Base-by-base conservation (phyloP, 1,140 invertebrate species). In the Macrobrachium nipponense region DNA sequence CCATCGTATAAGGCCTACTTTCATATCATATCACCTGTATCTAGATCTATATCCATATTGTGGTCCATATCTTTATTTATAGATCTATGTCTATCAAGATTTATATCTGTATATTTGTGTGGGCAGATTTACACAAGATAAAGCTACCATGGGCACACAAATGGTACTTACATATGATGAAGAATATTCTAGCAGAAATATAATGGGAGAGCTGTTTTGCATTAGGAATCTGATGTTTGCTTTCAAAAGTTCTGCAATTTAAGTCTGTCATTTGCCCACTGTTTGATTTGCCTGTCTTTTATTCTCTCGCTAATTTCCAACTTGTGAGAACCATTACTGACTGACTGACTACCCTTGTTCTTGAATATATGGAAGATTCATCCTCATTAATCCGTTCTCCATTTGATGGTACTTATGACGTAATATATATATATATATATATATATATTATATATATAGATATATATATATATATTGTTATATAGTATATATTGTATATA, bases 401-500 rank as follows among this genome's bases (percentile, higher is more conserved):
- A 44, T 76, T 58, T 76, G 5, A 18, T 58, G 10, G 7, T 5
- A 62, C 10, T 5, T 58, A 58, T 58, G 8, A 78, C 15, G 60
- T 10, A 78, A 78, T 17, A 78, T 17, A 78, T 3, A 78, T 17
- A 78, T 10, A 60, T 59, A 59, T 59, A 78, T 59, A 78, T 8
- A 78, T 17, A 66, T 3, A 78, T 59, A 60, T 59, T 10, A 78
- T 17, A 59, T 17, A 51, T 77, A 51, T 77, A 77, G 2, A 77
- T 77, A 51, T 58, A 77, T 77, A 77, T 77, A 23, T 72, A 23
- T 72, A 23, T 72, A 23, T n/a, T n/a, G n/a, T n/a, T 72, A 23
- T 72, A 18, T 72, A 5, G 2, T 15, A 12, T 23, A 20, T n/a
- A n/a, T n/a, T n/a, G n/a, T 23, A n/a, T 14, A 20, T 72, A 14